Base-by-base conservation (phyloP, 2,888 invertebrate genomes). In the Rhorus exstirpatorius region DNA sequence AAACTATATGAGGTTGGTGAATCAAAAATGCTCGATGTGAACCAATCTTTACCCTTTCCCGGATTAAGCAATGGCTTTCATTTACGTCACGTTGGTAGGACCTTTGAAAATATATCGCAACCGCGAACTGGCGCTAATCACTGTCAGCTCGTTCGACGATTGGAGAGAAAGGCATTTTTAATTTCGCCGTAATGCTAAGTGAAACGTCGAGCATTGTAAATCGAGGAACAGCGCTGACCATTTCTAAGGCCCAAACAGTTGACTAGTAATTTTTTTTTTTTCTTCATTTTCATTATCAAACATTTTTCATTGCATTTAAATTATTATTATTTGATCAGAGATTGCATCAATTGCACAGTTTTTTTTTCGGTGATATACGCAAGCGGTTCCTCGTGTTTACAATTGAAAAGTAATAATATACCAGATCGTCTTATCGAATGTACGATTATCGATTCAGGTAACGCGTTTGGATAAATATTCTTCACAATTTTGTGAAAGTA, bases 51-150 rank as follows among this genome's bases (percentile, higher is more conserved):
- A 63, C 80, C 76, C 80, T 19, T 58, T 55, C 53, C 67, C 53
- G 77, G 77, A 80, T 84, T 85, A 46, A 72, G 85, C 77, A 85
- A 85, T 55, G 55, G 70, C 74, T 83, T 84, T 85, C 79, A 80
- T 84, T 84, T 84, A 81, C 84, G 68, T 85, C 61, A 76, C 79
- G 68, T 79, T 82, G 79, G 10, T 49, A 12, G 82, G 67, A 81
- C 84, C 82, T 85, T 85, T 83, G 67, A 74, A 79, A 81, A 65
- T 77, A 75, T 67, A 71, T 75, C 79, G 82, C 75, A 82, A 79
- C 60, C 51, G 58, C 65, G 35, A 55, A 53, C 8, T 46, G 46
- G 58, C 51, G 75, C 60, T 79, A 79, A 79, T 82, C 82, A 67
- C 58, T 26, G 60, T 74, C 53, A 17, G 44, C 55, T 53, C 53